Percentiles rank a stretch among this genome's conserved stretches.
Evolutionary conservation across 2,888 invertebrate species (phyloP).

Genomic region (Lycaena phlaeas): DNA sequence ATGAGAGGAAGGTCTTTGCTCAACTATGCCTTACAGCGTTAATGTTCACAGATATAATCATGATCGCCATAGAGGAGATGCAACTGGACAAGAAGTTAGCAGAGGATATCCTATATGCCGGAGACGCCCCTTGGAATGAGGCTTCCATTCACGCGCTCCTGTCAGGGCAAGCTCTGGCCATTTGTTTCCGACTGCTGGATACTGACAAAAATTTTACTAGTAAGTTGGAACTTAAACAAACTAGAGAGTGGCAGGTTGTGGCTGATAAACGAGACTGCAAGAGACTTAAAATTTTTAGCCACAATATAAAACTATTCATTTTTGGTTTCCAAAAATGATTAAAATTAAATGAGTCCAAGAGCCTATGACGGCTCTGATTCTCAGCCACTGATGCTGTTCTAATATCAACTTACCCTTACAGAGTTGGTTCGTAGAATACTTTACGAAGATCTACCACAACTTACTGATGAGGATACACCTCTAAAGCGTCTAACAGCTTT

Average conservation of each 20-base stretch:
- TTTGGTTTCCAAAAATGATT: too few relatives aligned
- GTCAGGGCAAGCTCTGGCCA: conserved; percentile 41
- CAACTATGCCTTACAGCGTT: too few relatives aligned
- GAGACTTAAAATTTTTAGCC: too few relatives aligned
- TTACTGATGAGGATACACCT: conserved; percentile 33
- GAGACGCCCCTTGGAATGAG: conserved; percentile 51
- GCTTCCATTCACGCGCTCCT: conserved; percentile 42
- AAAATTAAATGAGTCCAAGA: background rate
- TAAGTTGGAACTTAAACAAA: too few relatives aligned
- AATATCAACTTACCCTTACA: conserved; percentile 19
- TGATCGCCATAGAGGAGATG: conserved; percentile 54
- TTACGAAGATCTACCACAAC: conserved; percentile 39
- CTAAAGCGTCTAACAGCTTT: conserved; percentile 37
- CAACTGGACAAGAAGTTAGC: conserved; percentile 37
- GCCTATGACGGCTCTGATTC: background rate
- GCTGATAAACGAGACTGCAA: too few relatives aligned
- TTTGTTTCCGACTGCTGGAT: conserved; percentile 49
- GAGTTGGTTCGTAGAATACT: conserved; percentile 49
- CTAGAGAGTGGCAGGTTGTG: too few relatives aligned
- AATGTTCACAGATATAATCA: conserved; percentile 41
- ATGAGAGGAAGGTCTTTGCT: too few relatives aligned
- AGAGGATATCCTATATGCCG: conserved; percentile 45
- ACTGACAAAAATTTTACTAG: conserved; percentile 45
- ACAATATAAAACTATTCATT: too few relatives aligned
- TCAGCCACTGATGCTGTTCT: background rate